Evolutionary conservation across 2,888 invertebrate species (phyloP).

Genomic region (Cantharis rufa): DNA sequence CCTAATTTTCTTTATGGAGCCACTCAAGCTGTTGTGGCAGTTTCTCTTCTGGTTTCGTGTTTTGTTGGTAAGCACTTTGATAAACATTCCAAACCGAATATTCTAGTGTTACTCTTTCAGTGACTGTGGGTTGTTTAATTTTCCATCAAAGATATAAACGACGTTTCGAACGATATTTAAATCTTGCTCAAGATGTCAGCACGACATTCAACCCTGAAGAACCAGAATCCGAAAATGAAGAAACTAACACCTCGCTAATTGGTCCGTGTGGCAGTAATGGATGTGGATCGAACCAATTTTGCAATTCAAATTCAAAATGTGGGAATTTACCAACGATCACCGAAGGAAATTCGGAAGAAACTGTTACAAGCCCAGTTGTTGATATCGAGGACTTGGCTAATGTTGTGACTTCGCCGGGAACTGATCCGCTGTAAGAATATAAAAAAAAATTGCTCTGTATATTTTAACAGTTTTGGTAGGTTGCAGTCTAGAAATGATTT

Average conservation of each 20-base stretch:
- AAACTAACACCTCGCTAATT: not conserved
- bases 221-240: constrained; percentile 40
- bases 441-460: not conserved
- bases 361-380: constrained; percentile 50
- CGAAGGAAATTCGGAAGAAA: constrained; percentile 58
- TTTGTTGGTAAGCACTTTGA: constrained; percentile 68
- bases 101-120: constrained; percentile 54
- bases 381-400: constrained; percentile 68
- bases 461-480: not conserved
- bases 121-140: constrained; percentile 80
- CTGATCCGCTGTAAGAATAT: not conserved
- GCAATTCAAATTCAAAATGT: constrained; percentile 29
- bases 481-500: constrained; percentile 31
- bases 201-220: constrained; percentile 41
- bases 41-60: constrained; percentile 76
- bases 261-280: not conserved
- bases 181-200: constrained; percentile 64
- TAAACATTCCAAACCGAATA: not conserved
- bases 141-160: constrained; percentile 80
- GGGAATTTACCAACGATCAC: constrained; percentile 50
- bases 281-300: not conserved
- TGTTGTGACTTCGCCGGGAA: not conserved
- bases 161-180: constrained; percentile 68
- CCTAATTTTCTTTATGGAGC: constrained; percentile 80
- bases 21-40: constrained; percentile 76